phyloP scores from a whole-genome alignment of 2,888 invertebrate genomes.

The Meloe dianella region DNA sequence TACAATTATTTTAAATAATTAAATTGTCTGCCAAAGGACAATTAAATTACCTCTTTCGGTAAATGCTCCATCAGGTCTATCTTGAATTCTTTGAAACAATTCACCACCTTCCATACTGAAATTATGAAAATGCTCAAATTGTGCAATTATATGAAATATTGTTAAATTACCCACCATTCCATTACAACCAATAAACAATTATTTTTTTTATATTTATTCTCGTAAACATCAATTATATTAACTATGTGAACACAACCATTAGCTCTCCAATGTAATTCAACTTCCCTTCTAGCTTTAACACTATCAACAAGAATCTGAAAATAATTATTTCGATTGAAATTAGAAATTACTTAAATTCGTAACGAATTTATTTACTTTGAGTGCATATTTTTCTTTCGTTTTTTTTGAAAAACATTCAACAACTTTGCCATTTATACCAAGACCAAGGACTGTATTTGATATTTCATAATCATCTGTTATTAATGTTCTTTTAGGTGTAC shows the following conservation, averaged over 20 bases:
- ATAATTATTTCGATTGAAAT: constrained; percentile 15
- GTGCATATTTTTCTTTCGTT: constrained; percentile 81
- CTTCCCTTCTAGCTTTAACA: constrained; percentile 90
- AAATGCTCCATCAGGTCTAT: constrained; percentile 91
- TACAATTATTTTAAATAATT: background rate
- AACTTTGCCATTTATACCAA: constrained; percentile 99
- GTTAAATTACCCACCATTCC: constrained; percentile 79
- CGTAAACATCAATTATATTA: constrained; percentile 90
- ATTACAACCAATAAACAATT: constrained; percentile 96
- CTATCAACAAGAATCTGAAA: constrained; percentile 86
- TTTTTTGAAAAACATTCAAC: constrained; percentile 87
- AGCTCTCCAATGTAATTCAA: constrained; percentile 94
- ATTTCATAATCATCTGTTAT: constrained; percentile 92
- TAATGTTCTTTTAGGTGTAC: constrained; percentile 75
- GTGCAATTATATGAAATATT: constrained; percentile 11
- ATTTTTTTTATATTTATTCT: constrained; percentile 91
- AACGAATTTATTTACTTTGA: constrained; percentile 73
- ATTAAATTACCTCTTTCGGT: constrained; percentile 80
- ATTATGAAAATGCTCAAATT: constrained; percentile 32
- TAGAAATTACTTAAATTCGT: background rate
- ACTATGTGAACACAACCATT: constrained; percentile 93
- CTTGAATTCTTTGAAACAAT: constrained; percentile 95
- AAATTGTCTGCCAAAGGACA: background rate
- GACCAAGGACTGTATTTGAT: constrained; percentile 89
- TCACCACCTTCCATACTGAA: constrained; percentile 96